A percentile compares a stretch with the other conserved stretches of the same genome.
Conservation (phyloP, 2,888 invertebrate genomes). For the Rhimphoctona megacephalus region DNA sequence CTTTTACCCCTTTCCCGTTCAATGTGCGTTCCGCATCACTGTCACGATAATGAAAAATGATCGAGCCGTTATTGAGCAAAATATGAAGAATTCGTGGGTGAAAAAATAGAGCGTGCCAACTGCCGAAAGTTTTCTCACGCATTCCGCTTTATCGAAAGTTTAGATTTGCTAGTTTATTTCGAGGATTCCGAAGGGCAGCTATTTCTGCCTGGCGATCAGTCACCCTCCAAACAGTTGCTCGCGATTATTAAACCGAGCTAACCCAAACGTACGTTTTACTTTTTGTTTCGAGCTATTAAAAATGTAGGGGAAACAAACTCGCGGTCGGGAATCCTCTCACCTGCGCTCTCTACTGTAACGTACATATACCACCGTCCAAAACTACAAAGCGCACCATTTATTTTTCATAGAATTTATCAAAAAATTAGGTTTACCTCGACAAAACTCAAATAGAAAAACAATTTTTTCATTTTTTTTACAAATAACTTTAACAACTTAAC, state of each 20-base stretch:
- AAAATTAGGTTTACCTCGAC: not conserved
- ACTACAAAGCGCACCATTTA: not conserved
- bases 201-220: not conserved
- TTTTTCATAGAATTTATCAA: not conserved
- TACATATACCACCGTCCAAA: not conserved
- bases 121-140: not conserved
- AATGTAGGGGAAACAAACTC: not conserved
- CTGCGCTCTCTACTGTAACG: not conserved
- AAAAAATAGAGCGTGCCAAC: not conserved
- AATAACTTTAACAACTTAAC: too few relatives aligned
- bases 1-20: not conserved
- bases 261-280: not conserved
- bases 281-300: not conserved
- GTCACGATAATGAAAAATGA: not conserved
- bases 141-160: not conserved
- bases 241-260: not conserved
- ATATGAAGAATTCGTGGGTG: not conserved
- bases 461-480: not conserved
- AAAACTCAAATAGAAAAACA: not conserved
- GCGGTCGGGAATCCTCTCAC: not conserved
- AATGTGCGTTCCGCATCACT: not conserved
- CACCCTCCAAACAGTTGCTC: slow-evolving; percentile 10
- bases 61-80: not conserved
- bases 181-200: not conserved
- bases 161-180: not conserved